A percentile compares a stretch with the other conserved stretches of the same genome.
phyloP scores from a whole-genome alignment of 1,140 invertebrate species.

The Hycleus cichorii region DNA sequence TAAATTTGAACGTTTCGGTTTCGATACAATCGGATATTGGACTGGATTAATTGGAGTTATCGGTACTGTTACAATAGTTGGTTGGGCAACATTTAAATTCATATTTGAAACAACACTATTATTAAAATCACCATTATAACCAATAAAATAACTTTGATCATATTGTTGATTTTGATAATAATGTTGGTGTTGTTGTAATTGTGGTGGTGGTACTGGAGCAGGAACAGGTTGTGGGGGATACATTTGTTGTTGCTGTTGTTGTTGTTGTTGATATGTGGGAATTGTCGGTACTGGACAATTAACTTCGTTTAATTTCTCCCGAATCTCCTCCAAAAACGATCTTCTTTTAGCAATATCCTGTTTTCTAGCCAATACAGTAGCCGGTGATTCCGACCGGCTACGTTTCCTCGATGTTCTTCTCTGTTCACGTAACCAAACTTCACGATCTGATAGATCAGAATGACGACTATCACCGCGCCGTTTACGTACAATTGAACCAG shows the following conservation, averaged over 20 bases:
- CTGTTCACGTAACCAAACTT: not conserved
- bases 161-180: not conserved
- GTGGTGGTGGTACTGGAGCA: conserved; percentile 2
- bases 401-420: conserved; percentile 2
- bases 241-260: not conserved
- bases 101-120: too few species aligned
- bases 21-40: too few species aligned
- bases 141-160: conserved; percentile 8
- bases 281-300: conserved; percentile 3
- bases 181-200: not conserved
- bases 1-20: too few species aligned
- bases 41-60: too few species aligned
- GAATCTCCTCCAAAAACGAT: conserved; percentile 34
- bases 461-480: not conserved
- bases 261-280: not conserved
- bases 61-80: not conserved
- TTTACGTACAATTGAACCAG: not conserved
- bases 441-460: conserved; percentile 13
- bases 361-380: conserved; percentile 5
- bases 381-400: not conserved
- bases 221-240: not conserved
- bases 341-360: conserved; percentile 17
- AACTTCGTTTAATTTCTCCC: conserved; percentile 31
- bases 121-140: not conserved
- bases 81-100: not conserved